Conservation (phyloP, 2,113 vertebrate species). For the Microcebus lehilahytsara region DNA sequence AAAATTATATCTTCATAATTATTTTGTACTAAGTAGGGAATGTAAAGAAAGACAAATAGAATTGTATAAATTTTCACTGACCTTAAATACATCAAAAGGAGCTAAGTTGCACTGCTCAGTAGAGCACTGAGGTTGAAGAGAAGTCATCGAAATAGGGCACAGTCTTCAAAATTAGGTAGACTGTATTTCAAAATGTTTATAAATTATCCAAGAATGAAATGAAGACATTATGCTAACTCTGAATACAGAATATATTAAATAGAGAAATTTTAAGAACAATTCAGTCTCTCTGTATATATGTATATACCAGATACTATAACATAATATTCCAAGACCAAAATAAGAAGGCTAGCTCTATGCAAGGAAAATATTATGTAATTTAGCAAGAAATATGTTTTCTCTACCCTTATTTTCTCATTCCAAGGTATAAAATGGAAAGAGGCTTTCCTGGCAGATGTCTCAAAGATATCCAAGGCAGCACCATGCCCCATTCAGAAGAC, state of each 20-base stretch:
- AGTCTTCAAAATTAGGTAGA: background rate
- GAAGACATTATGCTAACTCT: background rate
- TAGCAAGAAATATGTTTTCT: conserved; percentile 8
- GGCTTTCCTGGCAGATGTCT: background rate
- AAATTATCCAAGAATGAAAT: conserved; percentile 3
- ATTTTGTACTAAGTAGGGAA: background rate
- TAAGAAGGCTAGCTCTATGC: background rate
- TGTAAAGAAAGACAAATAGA: background rate
- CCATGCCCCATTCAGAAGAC: background rate
- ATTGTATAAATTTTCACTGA: background rate
- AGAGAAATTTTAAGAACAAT: conserved; percentile 15
- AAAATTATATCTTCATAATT: background rate
- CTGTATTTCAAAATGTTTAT: conserved; percentile 22
- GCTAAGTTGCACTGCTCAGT: background rate
- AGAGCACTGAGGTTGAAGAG: background rate
- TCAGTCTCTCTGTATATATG: background rate
- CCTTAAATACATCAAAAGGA: background rate
- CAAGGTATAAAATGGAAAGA: background rate
- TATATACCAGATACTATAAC: background rate
- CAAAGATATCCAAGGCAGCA: background rate
- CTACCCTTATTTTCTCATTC: background rate
- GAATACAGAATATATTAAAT: background rate
- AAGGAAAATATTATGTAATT: background rate
- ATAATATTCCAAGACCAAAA: background rate
- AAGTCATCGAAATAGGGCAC: background rate